Base-by-base conservation (phyloP, 2,888 invertebrate species). In the Blastobasis adustella region DNA sequence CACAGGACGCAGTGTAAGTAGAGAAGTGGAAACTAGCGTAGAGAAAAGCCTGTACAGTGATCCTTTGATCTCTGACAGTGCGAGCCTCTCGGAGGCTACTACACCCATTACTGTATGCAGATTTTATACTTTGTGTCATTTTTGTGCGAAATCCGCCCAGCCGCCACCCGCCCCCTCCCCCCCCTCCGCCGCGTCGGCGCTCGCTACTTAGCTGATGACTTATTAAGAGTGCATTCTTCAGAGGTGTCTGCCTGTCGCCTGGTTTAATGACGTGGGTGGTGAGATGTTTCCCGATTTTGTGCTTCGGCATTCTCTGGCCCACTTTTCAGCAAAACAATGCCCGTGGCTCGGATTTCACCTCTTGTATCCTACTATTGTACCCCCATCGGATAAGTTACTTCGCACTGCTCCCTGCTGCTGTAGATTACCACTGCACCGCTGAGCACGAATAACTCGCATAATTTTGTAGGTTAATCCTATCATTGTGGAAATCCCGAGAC, bases 171-270 rank as follows among this genome's bases (percentile, higher is more conserved):
- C 47, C 59, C 50, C 52, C n/a, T n/a, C 45, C 54, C 57, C 47
- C 61, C 61, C 58, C 61, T 62, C 65, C 65, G 61, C 61, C 63
- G 65, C 67, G 61, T 66, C 60, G 51, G 57, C 63, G 63, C 61
- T 71, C 74, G 72, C 79, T 86, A 88, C 87, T 88, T 88, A 88
- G 87, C 87, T 86, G 87, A 88, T 88, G 87, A 88, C 87, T 88
- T 88, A 88, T 88, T 88, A 87, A 83, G 85, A 82, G 83, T 78
- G 79, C 82, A 87, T 88, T 87, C 87, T 87, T 85, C 78, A 75
- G 82, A 88, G 86, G 87, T 87, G 87, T 88, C 86, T 86, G 84
- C 66, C 75, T 80, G 82, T 78, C 82, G 79, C 72, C 69, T 51
- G 72, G 83, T 77, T 85, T 86, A 88, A 88, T 86, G 86, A 82